phyloP scores from a whole-genome alignment of 2,888 invertebrate genomes.

The Netelia fuscicornis region DNA sequence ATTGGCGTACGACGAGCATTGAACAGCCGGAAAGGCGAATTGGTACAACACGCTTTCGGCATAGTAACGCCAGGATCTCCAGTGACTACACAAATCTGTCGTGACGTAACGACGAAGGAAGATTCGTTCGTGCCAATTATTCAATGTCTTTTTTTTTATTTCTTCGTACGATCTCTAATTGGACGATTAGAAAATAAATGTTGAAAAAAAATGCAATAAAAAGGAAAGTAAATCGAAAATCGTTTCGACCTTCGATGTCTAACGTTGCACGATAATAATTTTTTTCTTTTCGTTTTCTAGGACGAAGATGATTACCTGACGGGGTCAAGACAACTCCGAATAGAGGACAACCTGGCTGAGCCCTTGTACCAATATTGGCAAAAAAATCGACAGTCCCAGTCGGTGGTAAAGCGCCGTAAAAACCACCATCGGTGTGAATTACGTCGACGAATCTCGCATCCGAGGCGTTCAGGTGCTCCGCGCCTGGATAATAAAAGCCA shows the following conservation, averaged over 20 bases:
- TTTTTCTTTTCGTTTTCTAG: background rate
- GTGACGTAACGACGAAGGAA: background rate
- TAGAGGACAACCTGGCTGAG: constrained; percentile 77
- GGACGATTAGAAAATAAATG: background rate
- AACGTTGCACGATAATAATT: background rate
- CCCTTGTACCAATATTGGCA: constrained; percentile 76
- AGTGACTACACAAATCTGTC: constrained; percentile 72
- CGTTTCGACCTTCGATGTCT: background rate
- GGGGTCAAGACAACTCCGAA: constrained; percentile 67
- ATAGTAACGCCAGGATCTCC: constrained; percentile 73
- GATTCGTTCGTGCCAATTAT: too few relatives aligned
- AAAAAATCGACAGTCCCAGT: constrained; percentile 78
- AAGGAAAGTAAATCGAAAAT: background rate
- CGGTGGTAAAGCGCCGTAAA: constrained; percentile 70
- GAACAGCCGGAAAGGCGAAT: constrained; percentile 66
- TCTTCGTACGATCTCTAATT: background rate
- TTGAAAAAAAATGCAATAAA: background rate
- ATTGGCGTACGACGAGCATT: constrained; percentile 66
- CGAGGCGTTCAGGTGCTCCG: constrained; percentile 71
- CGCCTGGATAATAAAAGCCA: constrained; percentile 73
- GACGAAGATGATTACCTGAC: constrained; percentile 55
- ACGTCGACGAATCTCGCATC: constrained; percentile 75
- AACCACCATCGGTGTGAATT: constrained; percentile 78
- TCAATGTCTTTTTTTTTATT: too few relatives aligned
- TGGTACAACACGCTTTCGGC: constrained; percentile 69